phyloP scores from a whole-genome alignment of 2,888 invertebrate genomes.

The Drosophila antonietae region DNA sequence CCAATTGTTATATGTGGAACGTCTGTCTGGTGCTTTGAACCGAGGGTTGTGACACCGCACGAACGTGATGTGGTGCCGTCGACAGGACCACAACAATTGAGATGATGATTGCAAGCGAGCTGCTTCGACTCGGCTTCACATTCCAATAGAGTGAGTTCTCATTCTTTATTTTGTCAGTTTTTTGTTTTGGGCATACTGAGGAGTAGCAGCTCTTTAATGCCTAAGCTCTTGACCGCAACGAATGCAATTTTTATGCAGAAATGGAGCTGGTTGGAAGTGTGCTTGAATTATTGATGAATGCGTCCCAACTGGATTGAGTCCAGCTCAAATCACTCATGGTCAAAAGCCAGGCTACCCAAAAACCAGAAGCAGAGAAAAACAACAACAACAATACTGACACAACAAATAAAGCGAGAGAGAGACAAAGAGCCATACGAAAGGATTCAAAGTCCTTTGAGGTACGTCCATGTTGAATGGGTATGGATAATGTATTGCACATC shows the following conservation, averaged over 20 bases:
- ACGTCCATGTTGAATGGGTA: slow-evolving; percentile 53
- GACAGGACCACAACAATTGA: slow-evolving; percentile 59
- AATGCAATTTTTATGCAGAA: slow-evolving; percentile 61
- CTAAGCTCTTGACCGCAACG: slow-evolving; percentile 52
- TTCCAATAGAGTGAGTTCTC: neutral
- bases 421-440: slow-evolving; percentile 40
- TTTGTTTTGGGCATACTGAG: slow-evolving; percentile 6
- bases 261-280: slow-evolving; percentile 42
- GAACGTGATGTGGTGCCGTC: slow-evolving; percentile 43
- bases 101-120: slow-evolving; percentile 52
- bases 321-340: slow-evolving; percentile 72
- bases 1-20: slow-evolving; percentile 55
- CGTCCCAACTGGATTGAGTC: slow-evolving; percentile 69
- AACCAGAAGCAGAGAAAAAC: neutral
- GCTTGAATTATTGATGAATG: slow-evolving; percentile 79
- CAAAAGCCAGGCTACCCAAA: slow-evolving; percentile 32
- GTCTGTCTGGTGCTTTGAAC: slow-evolving; percentile 56
- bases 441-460: slow-evolving; percentile 70
- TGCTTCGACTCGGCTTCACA: slow-evolving; percentile 12
- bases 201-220: slow-evolving; percentile 27
- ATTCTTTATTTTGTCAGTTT: neutral
- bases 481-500: slow-evolving; percentile 79
- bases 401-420: slow-evolving; percentile 17
- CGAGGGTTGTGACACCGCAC: slow-evolving; percentile 44
- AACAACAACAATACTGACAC: neutral